These are phyloP conservation scores for Cotesia glomerata DNA, from an alignment of 1,140 invertebrate genomes.

Conservation along the genomic window DNA sequence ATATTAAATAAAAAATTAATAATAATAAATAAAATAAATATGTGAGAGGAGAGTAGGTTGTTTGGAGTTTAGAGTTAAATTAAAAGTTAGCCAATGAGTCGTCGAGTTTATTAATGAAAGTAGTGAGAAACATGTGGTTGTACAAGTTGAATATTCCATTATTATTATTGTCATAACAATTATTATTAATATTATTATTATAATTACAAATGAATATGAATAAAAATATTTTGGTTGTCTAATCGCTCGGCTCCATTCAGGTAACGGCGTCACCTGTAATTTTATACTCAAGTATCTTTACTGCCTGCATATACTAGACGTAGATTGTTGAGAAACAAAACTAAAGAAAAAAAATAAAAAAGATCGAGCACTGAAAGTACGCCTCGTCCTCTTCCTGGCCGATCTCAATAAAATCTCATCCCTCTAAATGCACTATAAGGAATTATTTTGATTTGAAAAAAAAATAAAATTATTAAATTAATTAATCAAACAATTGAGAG, in stretches of 20 bases:
- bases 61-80: conserved; percentile 6
- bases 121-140: not conserved
- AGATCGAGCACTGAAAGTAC: conserved; percentile 31
- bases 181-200: conserved; percentile 21
- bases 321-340: conserved; percentile 13
- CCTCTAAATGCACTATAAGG: conserved; percentile 26
- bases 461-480: too few relatives aligned
- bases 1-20: not conserved
- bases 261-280: conserved; percentile 16
- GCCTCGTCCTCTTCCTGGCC: conserved; percentile 20
- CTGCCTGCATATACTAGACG: conserved; percentile 22
- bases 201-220: not conserved
- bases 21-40: not conserved
- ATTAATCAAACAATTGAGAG: too few relatives aligned
- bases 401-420: conserved; percentile 10
- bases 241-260: conserved; percentile 16
- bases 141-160: conserved; percentile 21
- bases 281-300: conserved; percentile 29
- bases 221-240: conserved; percentile 15
- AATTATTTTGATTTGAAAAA: too few relatives aligned
- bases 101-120: not conserved
- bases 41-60: not conserved
- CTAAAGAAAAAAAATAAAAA: conserved; percentile 11
- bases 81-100: not conserved
- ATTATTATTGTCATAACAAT: too few relatives aligned